Percentiles rank a stretch among this genome's conserved stretches.
These are phyloP conservation scores for silkworm (Bombyx mori) DNA, from an alignment of 1,140 invertebrate species.

Conservation along the genomic window ASM3026992v2 NC_085114.1:1984001-1984500, in stretches of 20 bases:
- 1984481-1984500: neutral
- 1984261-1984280: conserved; percentile 73
- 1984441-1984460: conserved; percentile 3
- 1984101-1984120: conserved; percentile 64
- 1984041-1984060: conserved; percentile 62
- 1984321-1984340: conserved; percentile 66
- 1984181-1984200: conserved; percentile 71
- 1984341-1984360: conserved; percentile 71
- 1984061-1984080: conserved; percentile 78
- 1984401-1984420: conserved; percentile 74
- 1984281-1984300: conserved; percentile 61
- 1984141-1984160: conserved; percentile 81
- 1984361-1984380: conserved; percentile 73
- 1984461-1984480: conserved; percentile 4
- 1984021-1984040: conserved; percentile 8
- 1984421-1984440: conserved; percentile 17
- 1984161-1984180: conserved; percentile 79
- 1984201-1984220: conserved; percentile 40
- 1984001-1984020: conserved; percentile 15
- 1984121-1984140: conserved; percentile 62
- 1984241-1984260: conserved; percentile 76
- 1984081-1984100: conserved; percentile 75
- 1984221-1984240: conserved; percentile 73
- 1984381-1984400: conserved; percentile 51
- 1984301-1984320: conserved; percentile 70